These are phyloP conservation scores for Anguilla rostrata DNA, from an alignment of 2,113 vertebrate species.

Conservation along the genomic window DNA sequence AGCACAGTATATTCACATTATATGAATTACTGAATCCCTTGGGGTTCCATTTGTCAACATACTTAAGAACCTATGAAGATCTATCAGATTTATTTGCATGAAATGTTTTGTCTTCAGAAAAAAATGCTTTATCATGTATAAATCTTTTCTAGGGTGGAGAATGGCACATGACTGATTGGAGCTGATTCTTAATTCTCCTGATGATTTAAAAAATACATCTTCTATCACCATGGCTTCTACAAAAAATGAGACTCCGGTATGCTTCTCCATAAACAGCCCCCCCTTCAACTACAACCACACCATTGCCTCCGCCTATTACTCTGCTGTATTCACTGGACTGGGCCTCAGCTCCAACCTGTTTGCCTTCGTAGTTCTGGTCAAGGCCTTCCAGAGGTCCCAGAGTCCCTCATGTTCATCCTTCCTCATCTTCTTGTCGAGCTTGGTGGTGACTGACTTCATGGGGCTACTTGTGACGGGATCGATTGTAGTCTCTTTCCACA, in stretches of 20 bases:
- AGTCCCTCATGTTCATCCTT: slow-evolving; percentile 80
- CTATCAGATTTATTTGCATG: too few species aligned
- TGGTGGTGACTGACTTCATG: slow-evolving; percentile 90
- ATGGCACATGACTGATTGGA: neutral
- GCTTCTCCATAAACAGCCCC: slow-evolving; percentile 62
- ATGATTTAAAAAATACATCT: neutral
- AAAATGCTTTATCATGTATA: too few species aligned
- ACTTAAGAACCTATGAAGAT: too few species aligned
- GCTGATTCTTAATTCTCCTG: neutral
- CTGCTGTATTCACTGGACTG: slow-evolving; percentile 70
- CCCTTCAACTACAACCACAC: slow-evolving; percentile 39
- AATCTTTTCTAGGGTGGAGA: slow-evolving; percentile 4
- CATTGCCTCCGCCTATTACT: slow-evolving; percentile 75
- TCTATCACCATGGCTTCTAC: slow-evolving; percentile 37
- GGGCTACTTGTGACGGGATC: slow-evolving; percentile 83
- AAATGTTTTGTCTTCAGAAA: too few species aligned
- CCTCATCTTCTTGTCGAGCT: slow-evolving; percentile 83
- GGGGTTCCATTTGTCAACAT: too few species aligned
- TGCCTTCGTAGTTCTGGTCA: slow-evolving; percentile 79
- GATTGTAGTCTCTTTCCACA: slow-evolving; percentile 80
- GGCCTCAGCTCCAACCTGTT: slow-evolving; percentile 90
- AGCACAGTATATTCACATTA: too few species aligned
- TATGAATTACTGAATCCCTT: too few species aligned
- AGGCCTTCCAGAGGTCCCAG: slow-evolving; percentile 66
- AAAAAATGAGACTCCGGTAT: slow-evolving; percentile 50